A percentile compares a stretch with the other conserved stretches of the same genome.
Evolutionary conservation across 2,888 invertebrate genomes (phyloP).

Genomic region (Hyalella azteca): DNA sequence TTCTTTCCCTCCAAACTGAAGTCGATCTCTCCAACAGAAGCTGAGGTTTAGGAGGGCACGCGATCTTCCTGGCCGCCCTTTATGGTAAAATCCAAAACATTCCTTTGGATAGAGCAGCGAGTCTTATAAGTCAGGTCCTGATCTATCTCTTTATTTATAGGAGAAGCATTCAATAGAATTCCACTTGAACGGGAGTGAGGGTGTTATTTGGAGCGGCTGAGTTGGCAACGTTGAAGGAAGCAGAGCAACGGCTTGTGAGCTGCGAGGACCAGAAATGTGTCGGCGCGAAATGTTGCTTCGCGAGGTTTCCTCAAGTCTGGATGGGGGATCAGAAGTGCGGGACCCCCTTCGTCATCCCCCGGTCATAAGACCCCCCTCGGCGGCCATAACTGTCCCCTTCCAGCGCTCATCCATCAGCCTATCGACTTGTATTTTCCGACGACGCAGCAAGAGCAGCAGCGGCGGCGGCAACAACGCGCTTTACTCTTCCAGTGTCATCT

Average conservation of each 20-base stretch:
- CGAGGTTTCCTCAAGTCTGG: constrained; percentile 28
- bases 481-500: constrained; percentile 2
- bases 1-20: too few relatives aligned
- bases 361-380: constrained; percentile 37
- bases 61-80: too few relatives aligned
- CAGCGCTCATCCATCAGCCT: constrained; percentile 37
- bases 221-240: constrained; percentile 4
- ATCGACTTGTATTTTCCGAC: constrained; percentile 36
- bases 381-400: constrained; percentile 36
- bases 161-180: too few relatives aligned
- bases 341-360: constrained; percentile 36
- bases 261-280: constrained; percentile 1
- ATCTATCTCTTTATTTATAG: too few relatives aligned
- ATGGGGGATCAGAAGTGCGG: not conserved
- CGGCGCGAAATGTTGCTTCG: constrained; percentile 32
- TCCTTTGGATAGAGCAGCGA: too few relatives aligned
- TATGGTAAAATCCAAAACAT: too few relatives aligned
- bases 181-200: too few relatives aligned
- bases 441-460: constrained; percentile 7
- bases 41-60: too few relatives aligned
- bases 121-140: too few relatives aligned
- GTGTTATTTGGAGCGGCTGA: not conserved
- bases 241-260: not conserved
- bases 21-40: too few relatives aligned
- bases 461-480: not conserved